Evolutionary conservation across 2,113 vertebrate species (phyloP).

Genomic region (Puntigrus tetrazona): DNA sequence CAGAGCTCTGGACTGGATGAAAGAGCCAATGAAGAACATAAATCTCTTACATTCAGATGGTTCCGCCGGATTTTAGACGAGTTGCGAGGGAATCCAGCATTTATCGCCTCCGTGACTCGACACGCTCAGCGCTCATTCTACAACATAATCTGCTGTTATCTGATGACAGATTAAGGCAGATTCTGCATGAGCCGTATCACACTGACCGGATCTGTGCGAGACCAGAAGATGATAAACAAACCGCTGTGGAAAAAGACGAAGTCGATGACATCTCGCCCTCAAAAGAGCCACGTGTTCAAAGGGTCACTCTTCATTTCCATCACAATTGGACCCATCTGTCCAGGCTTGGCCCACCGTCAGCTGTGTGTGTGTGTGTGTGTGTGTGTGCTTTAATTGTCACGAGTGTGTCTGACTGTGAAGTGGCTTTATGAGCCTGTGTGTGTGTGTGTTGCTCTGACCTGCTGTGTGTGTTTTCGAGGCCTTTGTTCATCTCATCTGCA

Average conservation of each 20-base stretch:
- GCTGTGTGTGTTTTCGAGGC: background rate
- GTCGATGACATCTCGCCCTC: slow-evolving; percentile 49
- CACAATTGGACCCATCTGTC: slow-evolving; percentile 60
- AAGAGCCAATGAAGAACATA: no score
- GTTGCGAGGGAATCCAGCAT: background rate
- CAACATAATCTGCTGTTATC: slow-evolving; percentile 13
- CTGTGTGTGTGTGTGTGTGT: background rate
- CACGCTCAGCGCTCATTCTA: background rate
- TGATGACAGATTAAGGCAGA: background rate
- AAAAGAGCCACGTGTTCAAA: slow-evolving; percentile 57
- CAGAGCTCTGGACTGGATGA: no score
- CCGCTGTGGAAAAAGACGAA: slow-evolving; percentile 40
- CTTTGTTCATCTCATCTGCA: background rate
- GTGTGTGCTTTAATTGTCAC: background rate
- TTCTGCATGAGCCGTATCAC: background rate
- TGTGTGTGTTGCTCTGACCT: no score
- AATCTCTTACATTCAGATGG: background rate
- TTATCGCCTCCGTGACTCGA: background rate
- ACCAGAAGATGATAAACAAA: slow-evolving; percentile 1
- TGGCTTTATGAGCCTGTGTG: background rate
- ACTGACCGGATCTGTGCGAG: background rate
- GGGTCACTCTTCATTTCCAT: slow-evolving; percentile 60
- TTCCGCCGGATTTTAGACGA: background rate
- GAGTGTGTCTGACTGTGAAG: background rate
- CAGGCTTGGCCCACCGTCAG: slow-evolving; percentile 28